A percentile compares a stretch with the other conserved stretches of the same genome.
These are phyloP conservation scores for Clarias pachynema DNA, from an alignment of 2,797 vertebrate species.

Conservation along the genomic window DNA sequence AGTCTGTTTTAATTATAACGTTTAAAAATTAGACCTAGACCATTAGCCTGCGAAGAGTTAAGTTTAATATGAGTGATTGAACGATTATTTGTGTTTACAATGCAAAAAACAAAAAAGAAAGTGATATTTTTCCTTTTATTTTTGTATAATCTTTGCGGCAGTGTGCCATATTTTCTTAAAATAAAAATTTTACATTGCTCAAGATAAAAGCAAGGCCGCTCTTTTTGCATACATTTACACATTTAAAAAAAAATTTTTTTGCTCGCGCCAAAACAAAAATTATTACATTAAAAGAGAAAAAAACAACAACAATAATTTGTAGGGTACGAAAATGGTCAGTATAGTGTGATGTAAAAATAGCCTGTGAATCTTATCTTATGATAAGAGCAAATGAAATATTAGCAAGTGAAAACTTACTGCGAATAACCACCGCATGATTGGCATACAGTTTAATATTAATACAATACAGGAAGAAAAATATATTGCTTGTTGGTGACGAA, in stretches of 20 bases:
- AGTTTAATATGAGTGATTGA: slow-evolving; percentile 69
- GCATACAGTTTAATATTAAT: not conserved
- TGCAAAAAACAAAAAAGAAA: slow-evolving; percentile 77
- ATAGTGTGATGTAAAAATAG: not conserved
- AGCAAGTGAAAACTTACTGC: not conserved
- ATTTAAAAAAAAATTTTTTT: not conserved
- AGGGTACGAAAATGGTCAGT: not conserved
- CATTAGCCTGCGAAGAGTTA: slow-evolving; percentile 64
- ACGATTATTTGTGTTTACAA: slow-evolving; percentile 71
- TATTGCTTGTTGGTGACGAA: not conserved
- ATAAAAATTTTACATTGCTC: slow-evolving; percentile 86
- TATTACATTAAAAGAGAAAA: not conserved
- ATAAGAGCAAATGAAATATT: not conserved
- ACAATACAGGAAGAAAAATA: not conserved
- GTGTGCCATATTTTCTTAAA: slow-evolving; percentile 91
- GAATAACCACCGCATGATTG: not conserved
- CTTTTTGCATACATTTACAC: slow-evolving; percentile 46
- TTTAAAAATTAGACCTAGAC: slow-evolving; percentile 59
- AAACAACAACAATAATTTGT: not conserved
- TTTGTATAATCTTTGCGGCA: slow-evolving; percentile 86
- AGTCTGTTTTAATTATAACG: slow-evolving; percentile 71
- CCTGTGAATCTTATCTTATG: not conserved
- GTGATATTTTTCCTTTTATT: slow-evolving; percentile 86
- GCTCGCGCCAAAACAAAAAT: not conserved
- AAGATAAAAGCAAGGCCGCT: slow-evolving; percentile 62